Conservation (phyloP, 2,113 vertebrate genomes). For the Passer montanus region DNA sequence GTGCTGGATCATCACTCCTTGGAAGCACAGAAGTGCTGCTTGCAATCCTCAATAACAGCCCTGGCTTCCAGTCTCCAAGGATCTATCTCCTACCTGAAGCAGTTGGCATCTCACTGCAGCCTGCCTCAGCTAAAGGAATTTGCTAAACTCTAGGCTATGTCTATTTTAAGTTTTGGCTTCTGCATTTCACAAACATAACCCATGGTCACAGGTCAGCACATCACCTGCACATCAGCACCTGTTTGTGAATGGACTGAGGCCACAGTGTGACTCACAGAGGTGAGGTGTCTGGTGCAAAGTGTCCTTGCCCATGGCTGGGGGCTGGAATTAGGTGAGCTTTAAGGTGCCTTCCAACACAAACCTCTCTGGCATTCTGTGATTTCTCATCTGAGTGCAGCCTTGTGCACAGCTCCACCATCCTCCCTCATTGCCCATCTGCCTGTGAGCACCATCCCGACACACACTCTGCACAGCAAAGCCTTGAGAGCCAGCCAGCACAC, state of each 20-base stretch:
- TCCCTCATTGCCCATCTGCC: background rate
- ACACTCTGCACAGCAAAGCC: conserved; percentile 2
- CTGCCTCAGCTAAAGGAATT: background rate
- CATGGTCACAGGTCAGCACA: background rate
- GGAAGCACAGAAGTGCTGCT: background rate
- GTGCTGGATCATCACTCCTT: background rate
- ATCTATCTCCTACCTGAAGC: background rate
- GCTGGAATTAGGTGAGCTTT: background rate
- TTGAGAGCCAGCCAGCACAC: conserved; percentile 27
- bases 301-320: background rate
- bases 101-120: background rate
- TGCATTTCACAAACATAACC: background rate
- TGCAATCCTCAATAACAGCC: background rate
- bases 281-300: background rate
- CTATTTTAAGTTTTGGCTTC: background rate
- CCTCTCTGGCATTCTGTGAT: background rate
- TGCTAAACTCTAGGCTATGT: background rate
- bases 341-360: background rate
- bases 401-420: conserved; percentile 6
- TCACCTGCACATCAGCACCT: background rate
- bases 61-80: accelerated
- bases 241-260: background rate
- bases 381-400: background rate
- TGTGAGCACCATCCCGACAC: background rate
- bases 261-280: background rate